phyloP scores from a whole-genome alignment of 2,113 vertebrate species.

The Lepus europaeus region DNA sequence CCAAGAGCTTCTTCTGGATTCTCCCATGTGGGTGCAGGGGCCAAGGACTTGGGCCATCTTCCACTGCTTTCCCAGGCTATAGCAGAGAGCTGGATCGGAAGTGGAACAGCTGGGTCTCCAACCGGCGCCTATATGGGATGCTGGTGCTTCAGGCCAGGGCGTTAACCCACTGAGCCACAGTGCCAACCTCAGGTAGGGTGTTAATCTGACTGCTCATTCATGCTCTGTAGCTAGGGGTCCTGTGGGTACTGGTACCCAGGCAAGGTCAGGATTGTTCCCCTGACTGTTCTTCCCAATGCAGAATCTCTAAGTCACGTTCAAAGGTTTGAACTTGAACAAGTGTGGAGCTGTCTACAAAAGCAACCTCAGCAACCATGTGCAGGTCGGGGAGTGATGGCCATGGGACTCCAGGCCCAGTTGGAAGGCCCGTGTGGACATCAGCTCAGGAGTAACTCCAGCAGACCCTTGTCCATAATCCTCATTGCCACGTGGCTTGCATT shows the following conservation, averaged over 20 bases:
- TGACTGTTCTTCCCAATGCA: background rate
- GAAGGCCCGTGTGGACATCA: background rate
- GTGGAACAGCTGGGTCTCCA: too few species aligned
- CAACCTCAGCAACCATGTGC: background rate
- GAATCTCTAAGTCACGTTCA: background rate
- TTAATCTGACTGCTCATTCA: background rate
- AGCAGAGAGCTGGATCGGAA: too few species aligned
- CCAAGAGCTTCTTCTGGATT: too few species aligned
- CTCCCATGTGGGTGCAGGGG: too few species aligned
- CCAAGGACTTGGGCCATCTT: too few species aligned
- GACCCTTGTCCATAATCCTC: background rate
- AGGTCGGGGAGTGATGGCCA: accelerated
- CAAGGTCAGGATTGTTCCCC: background rate
- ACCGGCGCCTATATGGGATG: too few species aligned
- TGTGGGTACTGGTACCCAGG: accelerated
- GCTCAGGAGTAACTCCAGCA: background rate
- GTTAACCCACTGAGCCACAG: too few species aligned
- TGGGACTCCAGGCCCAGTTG: background rate
- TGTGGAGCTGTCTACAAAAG: background rate
- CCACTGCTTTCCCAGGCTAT: too few species aligned
- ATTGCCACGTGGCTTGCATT: background rate
- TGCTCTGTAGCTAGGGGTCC: background rate
- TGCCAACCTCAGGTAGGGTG: background rate
- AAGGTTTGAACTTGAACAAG: background rate
- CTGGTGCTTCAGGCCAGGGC: too few species aligned